Base-by-base conservation (phyloP, 2,797 vertebrate genomes). In the Anolis apletophallus region DNA sequence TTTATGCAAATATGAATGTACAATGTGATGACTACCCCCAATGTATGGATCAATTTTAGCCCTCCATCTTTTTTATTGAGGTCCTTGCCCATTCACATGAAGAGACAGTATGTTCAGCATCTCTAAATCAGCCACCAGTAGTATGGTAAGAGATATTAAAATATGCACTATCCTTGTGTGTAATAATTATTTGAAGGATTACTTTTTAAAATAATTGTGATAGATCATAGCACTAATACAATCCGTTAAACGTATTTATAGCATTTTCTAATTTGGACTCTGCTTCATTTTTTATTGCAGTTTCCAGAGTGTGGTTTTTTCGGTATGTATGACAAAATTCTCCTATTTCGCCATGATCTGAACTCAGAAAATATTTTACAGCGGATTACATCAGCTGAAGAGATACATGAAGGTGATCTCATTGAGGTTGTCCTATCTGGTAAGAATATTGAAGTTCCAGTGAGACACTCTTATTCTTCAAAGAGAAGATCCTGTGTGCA, bases 321-420 rank as follows among this genome's bases (percentile, higher is more conserved):
- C 91, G 98, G 98, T 94, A 99, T 99, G 98, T 99, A 99, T 90
- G 98, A 99, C 96, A 99, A 99, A 97, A 99, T 99, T 96, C 97
- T 99, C 91, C 97, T 99, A 88, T 99, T 99, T 94, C 98, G 98
- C 91, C 98, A 99, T 94, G 96, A 99, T 96, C 96, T 99, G 94
- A 98, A 96, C 85, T 98, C 98, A 32, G 98, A 99, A 92, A 99
- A 99, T 97, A 99, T 99, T 97, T 97, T 99, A 95, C 98, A 99
- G 96, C 96, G 97, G 90, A 97, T 99, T 92, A 98, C 97, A 72
- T 98, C 98, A 36, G 98, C 98, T 59, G 98, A 99, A 93, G 98
- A 99, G 91, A 99, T 99, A 95, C 98, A 97, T 0, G 98, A 99
- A 94, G 97, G 97, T 85, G 97, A 97, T 91, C 95, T 97, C 64